Conservation (phyloP, 2,888 invertebrate genomes). For the Euphydryas editha region DNA sequence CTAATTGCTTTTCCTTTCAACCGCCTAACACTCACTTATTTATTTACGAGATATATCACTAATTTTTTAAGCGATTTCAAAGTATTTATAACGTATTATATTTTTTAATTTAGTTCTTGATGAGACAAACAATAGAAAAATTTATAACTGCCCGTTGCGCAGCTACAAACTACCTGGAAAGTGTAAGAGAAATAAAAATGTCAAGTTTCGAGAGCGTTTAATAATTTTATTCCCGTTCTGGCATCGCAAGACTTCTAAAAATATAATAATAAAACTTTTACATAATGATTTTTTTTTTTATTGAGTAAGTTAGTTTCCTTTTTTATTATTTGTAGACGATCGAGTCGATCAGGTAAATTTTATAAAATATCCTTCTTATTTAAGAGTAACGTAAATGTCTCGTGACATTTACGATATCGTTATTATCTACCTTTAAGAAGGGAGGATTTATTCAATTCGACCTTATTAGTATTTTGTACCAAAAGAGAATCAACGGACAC, state of each 20-base stretch:
- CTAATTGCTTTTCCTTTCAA: conserved; percentile 78
- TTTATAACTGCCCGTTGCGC: conserved; percentile 15
- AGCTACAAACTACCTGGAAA: conserved; percentile 20
- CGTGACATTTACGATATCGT: too few species aligned
- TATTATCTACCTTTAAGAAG: too few species aligned
- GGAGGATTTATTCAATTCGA: too few species aligned
- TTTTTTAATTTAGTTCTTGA: neutral
- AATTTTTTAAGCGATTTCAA: conserved; percentile 50
- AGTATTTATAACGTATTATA: neutral
- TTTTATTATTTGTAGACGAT: too few species aligned
- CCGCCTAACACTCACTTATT: conserved; percentile 61
- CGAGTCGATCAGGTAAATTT: too few species aligned
- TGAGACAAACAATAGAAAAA: conserved; percentile 19
- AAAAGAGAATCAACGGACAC: too few species aligned
- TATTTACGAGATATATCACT: conserved; percentile 64
- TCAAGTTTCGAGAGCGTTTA: conserved; percentile 11
- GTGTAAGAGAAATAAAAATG: conserved; percentile 25
- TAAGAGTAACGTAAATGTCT: too few species aligned
- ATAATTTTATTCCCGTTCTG: conserved; percentile 1
- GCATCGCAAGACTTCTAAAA: neutral
- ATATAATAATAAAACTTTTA: conserved; percentile 3
- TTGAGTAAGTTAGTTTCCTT: too few species aligned
- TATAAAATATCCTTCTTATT: too few species aligned
- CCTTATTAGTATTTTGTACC: too few species aligned
- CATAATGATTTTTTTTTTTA: neutral